Evolutionary conservation across 2,888 invertebrate species (phyloP).

Genomic region (Drosophila subquinaria): DNA sequence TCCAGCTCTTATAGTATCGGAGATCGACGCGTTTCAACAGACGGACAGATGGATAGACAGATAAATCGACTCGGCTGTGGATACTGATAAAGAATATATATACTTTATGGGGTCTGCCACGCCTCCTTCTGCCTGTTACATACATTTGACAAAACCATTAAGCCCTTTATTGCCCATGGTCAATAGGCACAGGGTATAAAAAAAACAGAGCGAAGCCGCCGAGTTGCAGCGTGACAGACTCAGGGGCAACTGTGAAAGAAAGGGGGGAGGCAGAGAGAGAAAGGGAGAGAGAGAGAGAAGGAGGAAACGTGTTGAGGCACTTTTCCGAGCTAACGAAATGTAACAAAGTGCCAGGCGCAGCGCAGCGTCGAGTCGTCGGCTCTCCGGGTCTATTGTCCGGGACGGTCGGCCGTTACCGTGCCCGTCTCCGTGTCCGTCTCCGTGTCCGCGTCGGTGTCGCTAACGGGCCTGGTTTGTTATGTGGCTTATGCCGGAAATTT

Average conservation of each 20-base stretch:
- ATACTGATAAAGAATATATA: too few relatives aligned
- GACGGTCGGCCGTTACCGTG: conserved; percentile 15
- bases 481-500: conserved; percentile 81
- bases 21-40: too few relatives aligned
- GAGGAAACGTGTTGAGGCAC: conserved; percentile 77
- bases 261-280: conserved; percentile 4
- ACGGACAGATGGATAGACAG: too few relatives aligned
- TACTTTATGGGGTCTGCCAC: too few relatives aligned
- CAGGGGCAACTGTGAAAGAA: conserved; percentile 3
- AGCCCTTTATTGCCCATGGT: too few relatives aligned
- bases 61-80: too few relatives aligned
- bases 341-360: conserved; percentile 70
- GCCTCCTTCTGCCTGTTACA: too few relatives aligned
- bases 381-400: conserved; percentile 47
- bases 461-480: conserved; percentile 74
- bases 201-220: conserved; percentile 57
- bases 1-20: too few relatives aligned
- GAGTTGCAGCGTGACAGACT: conserved; percentile 54
- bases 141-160: too few relatives aligned
- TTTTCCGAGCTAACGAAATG: conserved; percentile 78
- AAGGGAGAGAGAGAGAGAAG: conserved; percentile 3
- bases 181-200: too few relatives aligned
- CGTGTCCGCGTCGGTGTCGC: conserved; percentile 50
- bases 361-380: conserved; percentile 27
- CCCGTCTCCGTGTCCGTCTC: conserved; percentile 17